Percentiles rank a stretch among this genome's conserved stretches.
phyloP scores from a whole-genome alignment of 2,888 invertebrate genomes.

The Plemyria rubiginata region DNA sequence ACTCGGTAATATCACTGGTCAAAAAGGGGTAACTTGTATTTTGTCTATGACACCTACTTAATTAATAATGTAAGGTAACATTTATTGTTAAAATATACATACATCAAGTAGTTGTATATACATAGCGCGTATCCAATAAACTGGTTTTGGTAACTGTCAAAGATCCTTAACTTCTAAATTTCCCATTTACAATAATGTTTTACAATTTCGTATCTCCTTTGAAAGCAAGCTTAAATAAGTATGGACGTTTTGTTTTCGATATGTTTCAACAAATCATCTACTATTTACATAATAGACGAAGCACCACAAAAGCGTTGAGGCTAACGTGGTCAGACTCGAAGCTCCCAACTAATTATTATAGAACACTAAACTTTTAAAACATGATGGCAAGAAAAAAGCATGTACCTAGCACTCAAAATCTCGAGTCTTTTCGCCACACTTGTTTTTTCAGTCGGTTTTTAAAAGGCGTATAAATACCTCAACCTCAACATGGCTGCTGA shows the following conservation, averaged over 20 bases:
- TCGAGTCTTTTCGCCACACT: background rate
- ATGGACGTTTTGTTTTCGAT: background rate
- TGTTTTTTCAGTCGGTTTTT: too few relatives aligned
- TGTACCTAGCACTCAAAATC: background rate
- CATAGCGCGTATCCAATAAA: conserved; percentile 7
- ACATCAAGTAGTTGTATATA: background rate
- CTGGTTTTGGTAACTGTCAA: background rate
- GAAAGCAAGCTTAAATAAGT: background rate
- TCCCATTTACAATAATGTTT: conserved; percentile 2
- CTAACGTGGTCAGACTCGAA: background rate
- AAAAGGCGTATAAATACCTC: too few relatives aligned
- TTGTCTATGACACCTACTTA: background rate
- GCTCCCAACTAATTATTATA: too few relatives aligned
- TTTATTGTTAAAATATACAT: conserved; percentile 21
- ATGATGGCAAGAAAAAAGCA: background rate
- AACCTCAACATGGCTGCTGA: too few relatives aligned
- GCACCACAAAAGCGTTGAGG: conserved; percentile 6
- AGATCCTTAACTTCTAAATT: background rate
- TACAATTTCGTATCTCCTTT: background rate
- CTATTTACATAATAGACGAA: background rate
- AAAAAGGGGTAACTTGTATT: background rate
- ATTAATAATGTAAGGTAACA: conserved; percentile 8
- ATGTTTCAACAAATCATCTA: conserved; percentile 4
- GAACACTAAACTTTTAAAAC: background rate
- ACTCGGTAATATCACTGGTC: conserved; percentile 18